phyloP scores from a whole-genome alignment of 2,797 vertebrate genomes.

The Apogon talboti region DNA sequence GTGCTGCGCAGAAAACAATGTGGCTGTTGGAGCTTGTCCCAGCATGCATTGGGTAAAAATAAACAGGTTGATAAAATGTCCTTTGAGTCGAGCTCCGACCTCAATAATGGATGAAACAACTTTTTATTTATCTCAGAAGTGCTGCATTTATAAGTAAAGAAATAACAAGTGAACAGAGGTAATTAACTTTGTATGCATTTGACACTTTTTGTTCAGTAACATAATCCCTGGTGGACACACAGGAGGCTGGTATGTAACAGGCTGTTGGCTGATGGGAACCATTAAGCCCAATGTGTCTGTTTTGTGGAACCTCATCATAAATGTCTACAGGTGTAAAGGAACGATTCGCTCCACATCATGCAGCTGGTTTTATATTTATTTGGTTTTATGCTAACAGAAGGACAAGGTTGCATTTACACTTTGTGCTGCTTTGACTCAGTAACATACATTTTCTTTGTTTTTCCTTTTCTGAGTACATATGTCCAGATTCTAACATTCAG shows the following conservation, averaged over 20 bases:
- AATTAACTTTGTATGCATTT: conserved; percentile 29
- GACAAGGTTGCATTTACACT: too few species aligned
- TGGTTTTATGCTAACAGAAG: too few species aligned
- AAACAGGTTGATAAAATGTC: background rate
- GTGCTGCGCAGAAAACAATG: conserved; percentile 29
- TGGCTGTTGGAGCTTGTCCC: conserved; percentile 17
- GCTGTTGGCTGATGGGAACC: conserved; percentile 36
- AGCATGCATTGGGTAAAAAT: conserved; percentile 3
- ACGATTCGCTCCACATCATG: background rate
- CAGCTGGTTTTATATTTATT: too few species aligned
- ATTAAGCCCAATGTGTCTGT: background rate
- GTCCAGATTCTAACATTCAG: too few species aligned
- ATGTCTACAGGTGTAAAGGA: too few species aligned
- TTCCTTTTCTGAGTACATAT: too few species aligned
- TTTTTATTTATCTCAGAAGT: background rate
- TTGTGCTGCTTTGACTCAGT: too few species aligned
- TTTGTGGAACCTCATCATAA: too few species aligned
- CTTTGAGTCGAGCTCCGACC: conserved; percentile 1
- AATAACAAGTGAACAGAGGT: conserved; percentile 19
- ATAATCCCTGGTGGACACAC: background rate
- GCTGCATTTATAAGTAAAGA: background rate
- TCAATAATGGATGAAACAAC: background rate
- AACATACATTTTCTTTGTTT: too few species aligned
- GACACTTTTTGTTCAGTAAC: conserved; percentile 23
- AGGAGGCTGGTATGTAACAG: conserved; percentile 15